A percentile compares a stretch with the other conserved stretches of the same genome.
Evolutionary conservation across 2,113 vertebrate genomes (phyloP).

Genomic region (Eurystomus gularis): DNA sequence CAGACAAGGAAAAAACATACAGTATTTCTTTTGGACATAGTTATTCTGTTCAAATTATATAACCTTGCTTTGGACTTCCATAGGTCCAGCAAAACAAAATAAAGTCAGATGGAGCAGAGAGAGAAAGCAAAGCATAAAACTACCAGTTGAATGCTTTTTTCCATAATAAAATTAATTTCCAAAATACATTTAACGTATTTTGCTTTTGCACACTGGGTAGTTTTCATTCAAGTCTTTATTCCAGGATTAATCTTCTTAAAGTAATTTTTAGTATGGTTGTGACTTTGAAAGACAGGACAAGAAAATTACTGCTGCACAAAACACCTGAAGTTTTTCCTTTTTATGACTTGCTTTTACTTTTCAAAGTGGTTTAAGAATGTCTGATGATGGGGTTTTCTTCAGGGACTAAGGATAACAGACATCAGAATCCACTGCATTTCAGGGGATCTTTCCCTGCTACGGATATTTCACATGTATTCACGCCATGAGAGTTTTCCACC

Average conservation of each 20-base stretch:
- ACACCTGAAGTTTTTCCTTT: neutral
- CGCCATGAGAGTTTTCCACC: neutral
- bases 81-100: neutral
- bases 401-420: neutral
- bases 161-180: neutral
- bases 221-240: neutral
- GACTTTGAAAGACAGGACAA: neutral
- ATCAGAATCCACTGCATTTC: neutral
- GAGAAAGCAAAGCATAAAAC: neutral
- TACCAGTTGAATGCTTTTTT: neutral
- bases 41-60: neutral
- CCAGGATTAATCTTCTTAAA: neutral
- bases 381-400: neutral
- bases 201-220: neutral
- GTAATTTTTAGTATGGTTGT: neutral
- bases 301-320: neutral
- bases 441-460: neutral
- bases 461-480: neutral
- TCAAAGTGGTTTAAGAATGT: neutral
- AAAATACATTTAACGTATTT: neutral
- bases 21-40: neutral
- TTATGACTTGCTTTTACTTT: neutral
- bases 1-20: neutral
- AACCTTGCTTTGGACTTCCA: neutral
- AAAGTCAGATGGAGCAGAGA: neutral